A percentile compares a stretch with the other conserved stretches of the same genome.
Evolutionary conservation across 1,140 invertebrate species (phyloP).

Genomic region (Capitella teleta): DNA sequence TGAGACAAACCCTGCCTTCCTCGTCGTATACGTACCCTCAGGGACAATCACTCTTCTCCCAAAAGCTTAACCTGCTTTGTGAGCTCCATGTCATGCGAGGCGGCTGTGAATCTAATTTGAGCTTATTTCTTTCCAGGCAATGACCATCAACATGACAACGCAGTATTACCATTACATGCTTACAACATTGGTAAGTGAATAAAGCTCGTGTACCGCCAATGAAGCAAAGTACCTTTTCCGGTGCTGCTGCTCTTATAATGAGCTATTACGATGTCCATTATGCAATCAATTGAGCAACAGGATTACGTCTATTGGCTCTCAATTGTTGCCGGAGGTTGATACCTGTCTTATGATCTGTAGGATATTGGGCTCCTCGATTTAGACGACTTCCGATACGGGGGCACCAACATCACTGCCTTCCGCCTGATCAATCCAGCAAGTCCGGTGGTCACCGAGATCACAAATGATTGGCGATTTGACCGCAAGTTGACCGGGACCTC

Average conservation of each 20-base stretch:
- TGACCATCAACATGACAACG: constrained; percentile 30
- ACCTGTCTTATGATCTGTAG: constrained; percentile 14
- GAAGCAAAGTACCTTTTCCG: background rate
- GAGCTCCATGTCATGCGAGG: background rate
- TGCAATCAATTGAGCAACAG: background rate
- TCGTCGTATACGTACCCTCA: background rate
- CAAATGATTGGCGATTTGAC: constrained; percentile 9
- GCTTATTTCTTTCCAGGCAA: constrained; percentile 14
- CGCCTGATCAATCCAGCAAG: constrained; percentile 28
- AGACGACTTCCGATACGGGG: constrained; percentile 36
- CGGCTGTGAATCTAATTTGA: background rate
- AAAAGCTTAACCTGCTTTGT: background rate
- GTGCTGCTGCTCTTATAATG: background rate
- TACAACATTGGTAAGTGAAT: constrained; percentile 74
- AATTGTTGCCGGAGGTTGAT: background rate
- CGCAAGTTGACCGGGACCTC: background rate
- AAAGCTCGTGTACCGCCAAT: background rate
- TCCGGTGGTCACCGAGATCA: constrained; percentile 19
- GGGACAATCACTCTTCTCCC: background rate
- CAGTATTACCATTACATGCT: constrained; percentile 72
- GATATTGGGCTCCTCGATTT: constrained; percentile 35
- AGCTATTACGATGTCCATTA: background rate
- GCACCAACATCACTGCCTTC: constrained; percentile 38
- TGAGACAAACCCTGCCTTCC: background rate
- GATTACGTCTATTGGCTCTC: background rate